Base-by-base conservation (phyloP, 2,797 vertebrate species). In the Gouania willdenowi region DNA sequence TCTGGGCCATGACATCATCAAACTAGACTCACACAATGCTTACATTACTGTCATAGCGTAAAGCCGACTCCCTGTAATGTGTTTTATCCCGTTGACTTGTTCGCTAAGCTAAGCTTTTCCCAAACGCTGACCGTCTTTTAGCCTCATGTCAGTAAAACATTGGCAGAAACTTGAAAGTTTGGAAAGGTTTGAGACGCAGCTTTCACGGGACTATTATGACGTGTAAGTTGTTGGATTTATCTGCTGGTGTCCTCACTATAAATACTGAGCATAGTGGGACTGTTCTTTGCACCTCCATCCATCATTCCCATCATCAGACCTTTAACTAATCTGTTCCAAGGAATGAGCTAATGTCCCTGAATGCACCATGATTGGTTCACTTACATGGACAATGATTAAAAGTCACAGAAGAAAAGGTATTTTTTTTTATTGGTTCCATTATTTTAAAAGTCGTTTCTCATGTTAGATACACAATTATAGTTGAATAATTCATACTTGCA, bases 21-120 rank as follows among this genome's bases (percentile, higher is more conserved):
- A 81, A 49, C 25, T 41, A 41, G 34, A 52, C 57, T 66, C 51
- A 37, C 24, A 26, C 51, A 52, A 26, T 41, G 62, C 65, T 69
- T 66, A 71, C 71, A 77, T 75, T 61, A 39, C 46, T 58, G 73
- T 66, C 66, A 67, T 63, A n/a, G n/a, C n/a, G n/a, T n/a, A 73
- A 81, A 81, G 43, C 40, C 30, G 13, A 50, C 50, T 75, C 63
- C 75, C 63, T 62, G 56, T 60, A 68, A 66, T 55, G 71, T 31
- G 31, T 46, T 41, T 42, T 49, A 67, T 60, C 39, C 59, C 22
- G 28, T 49, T 55, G 41, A 64, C 49, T 34, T 57, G 23, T 44
- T 58, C 6, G 9, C 5, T 18, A 28, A 55, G 56, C 56, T n/a
- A n/a, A n/a, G n/a, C n/a, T n/a, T 46, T 61, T 54, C 60, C 54